phyloP scores from a whole-genome alignment of 1,140 invertebrate species.

The Atta cephalotes region DNA sequence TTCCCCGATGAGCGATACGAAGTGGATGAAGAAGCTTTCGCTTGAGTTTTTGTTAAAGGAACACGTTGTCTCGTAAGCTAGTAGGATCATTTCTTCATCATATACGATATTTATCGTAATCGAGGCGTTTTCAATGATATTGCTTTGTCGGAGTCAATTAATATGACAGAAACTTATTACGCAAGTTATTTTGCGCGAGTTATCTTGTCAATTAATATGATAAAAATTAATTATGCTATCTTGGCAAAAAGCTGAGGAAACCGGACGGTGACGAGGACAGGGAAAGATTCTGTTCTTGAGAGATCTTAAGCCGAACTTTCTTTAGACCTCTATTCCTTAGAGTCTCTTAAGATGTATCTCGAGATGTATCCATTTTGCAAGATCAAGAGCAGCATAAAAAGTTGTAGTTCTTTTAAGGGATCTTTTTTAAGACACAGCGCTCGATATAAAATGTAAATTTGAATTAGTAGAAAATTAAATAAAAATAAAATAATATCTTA shows the following conservation, averaged over 20 bases:
- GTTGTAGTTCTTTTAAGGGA: conserved; percentile 49
- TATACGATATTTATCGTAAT: conserved; percentile 17
- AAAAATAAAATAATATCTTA: not conserved
- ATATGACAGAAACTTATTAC: conserved; percentile 66
- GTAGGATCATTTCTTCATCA: not conserved
- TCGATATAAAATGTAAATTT: not conserved
- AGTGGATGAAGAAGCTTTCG: conserved; percentile 7
- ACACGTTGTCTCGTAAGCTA: not conserved
- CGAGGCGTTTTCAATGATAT: not conserved
- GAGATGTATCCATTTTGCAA: conserved; percentile 68
- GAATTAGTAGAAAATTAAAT: not conserved
- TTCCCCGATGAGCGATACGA: conserved; percentile 2
- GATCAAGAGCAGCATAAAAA: conserved; percentile 61
- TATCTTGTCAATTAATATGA: conserved; percentile 46
- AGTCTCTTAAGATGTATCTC: conserved; percentile 64
- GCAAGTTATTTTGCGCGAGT: conserved; percentile 27
- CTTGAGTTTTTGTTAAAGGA: not conserved
- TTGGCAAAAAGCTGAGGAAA: conserved; percentile 9
- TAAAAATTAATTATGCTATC: conserved; percentile 65
- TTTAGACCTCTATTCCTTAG: conserved; percentile 37
- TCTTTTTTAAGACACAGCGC: not conserved
- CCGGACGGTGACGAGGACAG: conserved; percentile 24
- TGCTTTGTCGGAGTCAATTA: conserved; percentile 52
- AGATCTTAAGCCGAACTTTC: conserved; percentile 63
- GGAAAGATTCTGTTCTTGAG: conserved; percentile 53